Conservation (phyloP, 2,113 vertebrate genomes). For the Laterallus jamaicensis region DNA sequence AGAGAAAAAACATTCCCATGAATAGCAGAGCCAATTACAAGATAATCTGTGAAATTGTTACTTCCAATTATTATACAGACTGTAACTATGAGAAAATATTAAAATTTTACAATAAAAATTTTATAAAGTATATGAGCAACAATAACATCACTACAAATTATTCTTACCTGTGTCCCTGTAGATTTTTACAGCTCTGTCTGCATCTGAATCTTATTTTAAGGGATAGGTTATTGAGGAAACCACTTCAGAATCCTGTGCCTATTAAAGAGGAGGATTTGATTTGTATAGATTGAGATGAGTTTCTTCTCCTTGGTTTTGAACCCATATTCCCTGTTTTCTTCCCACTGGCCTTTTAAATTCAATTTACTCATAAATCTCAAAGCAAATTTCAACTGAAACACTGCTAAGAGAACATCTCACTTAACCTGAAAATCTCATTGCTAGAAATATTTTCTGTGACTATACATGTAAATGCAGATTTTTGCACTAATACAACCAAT, state of each 20-base stretch:
- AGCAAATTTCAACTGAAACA: background rate
- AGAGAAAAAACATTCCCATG: background rate
- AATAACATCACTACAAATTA: background rate
- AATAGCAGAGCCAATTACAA: background rate
- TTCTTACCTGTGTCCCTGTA: background rate
- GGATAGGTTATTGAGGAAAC: background rate
- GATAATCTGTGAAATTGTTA: background rate
- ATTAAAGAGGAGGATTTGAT: background rate
- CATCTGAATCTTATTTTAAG: background rate
- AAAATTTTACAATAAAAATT: background rate
- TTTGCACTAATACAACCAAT: background rate
- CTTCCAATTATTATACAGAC: background rate
- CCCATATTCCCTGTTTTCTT: background rate
- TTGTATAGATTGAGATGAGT: background rate
- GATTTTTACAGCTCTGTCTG: background rate
- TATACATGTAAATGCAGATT: background rate
- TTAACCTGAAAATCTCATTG: background rate
- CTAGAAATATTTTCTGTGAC: background rate
- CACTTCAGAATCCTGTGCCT: background rate
- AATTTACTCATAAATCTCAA: background rate
- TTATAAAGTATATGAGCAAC: background rate
- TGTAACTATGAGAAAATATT: background rate
- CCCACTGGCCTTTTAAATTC: background rate
- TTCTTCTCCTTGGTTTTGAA: background rate
- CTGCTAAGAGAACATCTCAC: background rate